A percentile compares a stretch with the other conserved stretches of the same genome.
phyloP scores from a whole-genome alignment of 1,140 invertebrate genomes.

The Drosophila sp. region DNA sequence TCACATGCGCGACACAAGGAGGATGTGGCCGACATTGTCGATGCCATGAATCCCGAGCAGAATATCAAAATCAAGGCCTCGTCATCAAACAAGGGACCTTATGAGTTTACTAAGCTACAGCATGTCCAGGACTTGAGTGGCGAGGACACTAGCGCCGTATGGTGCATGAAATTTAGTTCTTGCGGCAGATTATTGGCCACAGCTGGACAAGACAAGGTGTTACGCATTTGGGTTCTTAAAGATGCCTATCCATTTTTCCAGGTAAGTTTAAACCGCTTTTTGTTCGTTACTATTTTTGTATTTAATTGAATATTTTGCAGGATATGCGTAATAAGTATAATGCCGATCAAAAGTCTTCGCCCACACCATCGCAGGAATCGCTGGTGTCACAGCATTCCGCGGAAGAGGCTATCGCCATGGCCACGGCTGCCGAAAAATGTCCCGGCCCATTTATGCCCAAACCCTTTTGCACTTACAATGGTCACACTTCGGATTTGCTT shows the following conservation, averaged over 20 bases:
- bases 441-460: conserved; percentile 94
- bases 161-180: conserved; percentile 99
- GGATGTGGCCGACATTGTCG: conserved; percentile 92
- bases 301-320: conserved; percentile 84
- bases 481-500: conserved; percentile 97
- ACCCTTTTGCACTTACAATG: conserved; percentile 96
- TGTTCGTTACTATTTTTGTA: neutral
- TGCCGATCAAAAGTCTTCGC: conserved; percentile 92
- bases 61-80: conserved; percentile 96
- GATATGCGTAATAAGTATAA: conserved; percentile 97
- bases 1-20: conserved; percentile 93
- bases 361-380: conserved; percentile 95
- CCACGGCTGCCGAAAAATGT: conserved; percentile 84
- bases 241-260: conserved; percentile 95
- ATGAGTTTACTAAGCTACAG: conserved; percentile 91
- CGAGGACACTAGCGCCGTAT: conserved; percentile 95
- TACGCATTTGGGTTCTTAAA: conserved; percentile 96
- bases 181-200: conserved; percentile 97
- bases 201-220: conserved; percentile 96
- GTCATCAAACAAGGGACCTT: conserved; percentile 97
- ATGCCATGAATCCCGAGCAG: conserved; percentile 92
- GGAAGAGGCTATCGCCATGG: conserved; percentile 86
- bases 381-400: conserved; percentile 90
- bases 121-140: conserved; percentile 90
- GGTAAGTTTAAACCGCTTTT: conserved; percentile 67